A percentile compares a stretch with the other conserved stretches of the same genome.
These are phyloP conservation scores for Otocyon megalotis DNA, from an alignment of 2,113 vertebrate genomes.

Conservation along the genomic window DNA sequence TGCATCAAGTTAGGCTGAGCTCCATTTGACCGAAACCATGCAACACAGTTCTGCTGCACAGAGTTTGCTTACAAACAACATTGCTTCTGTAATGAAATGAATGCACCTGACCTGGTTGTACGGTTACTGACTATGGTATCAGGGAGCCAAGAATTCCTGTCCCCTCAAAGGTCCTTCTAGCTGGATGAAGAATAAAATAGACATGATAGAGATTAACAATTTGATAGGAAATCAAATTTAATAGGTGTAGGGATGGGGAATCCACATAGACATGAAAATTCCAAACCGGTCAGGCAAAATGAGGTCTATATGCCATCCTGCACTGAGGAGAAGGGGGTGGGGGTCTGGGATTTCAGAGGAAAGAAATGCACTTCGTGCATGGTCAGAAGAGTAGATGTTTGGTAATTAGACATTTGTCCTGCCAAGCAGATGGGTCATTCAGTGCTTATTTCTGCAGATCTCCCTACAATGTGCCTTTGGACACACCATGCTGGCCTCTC, in stretches of 20 bases:
- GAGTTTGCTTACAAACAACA: not conserved
- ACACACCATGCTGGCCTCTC: fast-evolving
- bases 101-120: not conserved
- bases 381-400: not conserved
- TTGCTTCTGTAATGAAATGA: not conserved
- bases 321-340: not conserved
- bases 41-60: fast-evolving
- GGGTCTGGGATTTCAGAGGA: not conserved
- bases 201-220: not conserved
- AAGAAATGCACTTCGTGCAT: not conserved
- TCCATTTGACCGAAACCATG: not conserved
- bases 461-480: not conserved
- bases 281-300: not conserved
- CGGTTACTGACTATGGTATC: not conserved
- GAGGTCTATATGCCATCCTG: not conserved
- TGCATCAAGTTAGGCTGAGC: fast-evolving
- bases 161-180: not conserved
- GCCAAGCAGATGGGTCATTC: not conserved
- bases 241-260: not conserved
- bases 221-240: not conserved
- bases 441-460: not conserved
- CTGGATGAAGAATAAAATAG: not conserved
- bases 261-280: not conserved
- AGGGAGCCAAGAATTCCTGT: not conserved
- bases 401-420: not conserved